Evolutionary conservation across 2,888 invertebrate species (phyloP).

Genomic region (Mythimna pallens): DNA sequence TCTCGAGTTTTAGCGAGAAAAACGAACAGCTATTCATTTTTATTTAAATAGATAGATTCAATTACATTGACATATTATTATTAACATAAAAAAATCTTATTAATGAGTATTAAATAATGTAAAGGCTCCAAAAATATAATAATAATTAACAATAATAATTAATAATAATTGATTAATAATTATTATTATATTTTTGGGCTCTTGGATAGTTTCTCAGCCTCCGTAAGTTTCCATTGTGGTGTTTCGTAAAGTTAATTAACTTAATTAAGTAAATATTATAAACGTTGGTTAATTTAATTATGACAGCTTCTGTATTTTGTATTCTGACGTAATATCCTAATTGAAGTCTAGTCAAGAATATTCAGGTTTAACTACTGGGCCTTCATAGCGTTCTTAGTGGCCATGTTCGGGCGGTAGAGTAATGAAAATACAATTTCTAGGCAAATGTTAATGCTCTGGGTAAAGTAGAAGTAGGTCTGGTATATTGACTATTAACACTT

Average conservation of each 20-base stretch:
- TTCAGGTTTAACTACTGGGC: conserved; percentile 12
- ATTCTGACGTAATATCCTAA: conserved; percentile 10
- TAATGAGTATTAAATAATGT: too few relatives aligned
- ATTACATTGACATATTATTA: too few relatives aligned
- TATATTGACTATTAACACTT: conserved; percentile 32
- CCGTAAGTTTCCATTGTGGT: not conserved
- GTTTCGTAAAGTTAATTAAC: not conserved
- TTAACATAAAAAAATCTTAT: too few relatives aligned
- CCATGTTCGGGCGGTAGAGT: not conserved
- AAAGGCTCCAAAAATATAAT: too few relatives aligned
- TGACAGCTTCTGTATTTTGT: conserved; percentile 2
- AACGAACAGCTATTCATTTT: too few relatives aligned
- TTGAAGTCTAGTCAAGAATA: conserved; percentile 16
- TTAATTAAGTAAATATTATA: not conserved
- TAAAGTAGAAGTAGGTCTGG: conserved; percentile 4
- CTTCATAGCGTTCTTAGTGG: conserved; percentile 1
- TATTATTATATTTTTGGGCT: too few relatives aligned
- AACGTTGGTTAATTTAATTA: not conserved
- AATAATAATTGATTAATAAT: too few relatives aligned
- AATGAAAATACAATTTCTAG: conserved; percentile 45
- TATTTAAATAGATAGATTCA: too few relatives aligned
- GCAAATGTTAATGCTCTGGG: conserved; percentile 29
- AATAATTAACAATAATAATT: too few relatives aligned
- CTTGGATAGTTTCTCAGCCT: not conserved
- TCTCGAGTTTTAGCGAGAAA: too few relatives aligned